A percentile compares a stretch with the other conserved stretches of the same genome.
Conservation (phyloP, 2,888 invertebrate species). For the Altica lythri region DNA sequence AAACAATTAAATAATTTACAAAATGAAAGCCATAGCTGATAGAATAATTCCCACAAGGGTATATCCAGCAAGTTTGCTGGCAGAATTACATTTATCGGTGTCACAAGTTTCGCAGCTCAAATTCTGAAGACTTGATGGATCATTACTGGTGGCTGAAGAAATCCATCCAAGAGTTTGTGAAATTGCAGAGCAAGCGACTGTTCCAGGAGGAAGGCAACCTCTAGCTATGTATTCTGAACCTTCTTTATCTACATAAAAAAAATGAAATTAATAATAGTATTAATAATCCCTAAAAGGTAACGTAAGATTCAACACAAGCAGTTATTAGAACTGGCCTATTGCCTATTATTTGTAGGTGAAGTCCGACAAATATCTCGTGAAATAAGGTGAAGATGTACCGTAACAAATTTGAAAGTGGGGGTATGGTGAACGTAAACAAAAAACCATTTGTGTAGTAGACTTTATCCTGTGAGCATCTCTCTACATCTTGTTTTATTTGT, state of each 20-base stretch:
- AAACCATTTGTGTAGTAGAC: too few relatives aligned
- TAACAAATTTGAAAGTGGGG: too few relatives aligned
- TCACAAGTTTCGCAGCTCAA: conserved; percentile 49
- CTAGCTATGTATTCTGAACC: conserved; percentile 47
- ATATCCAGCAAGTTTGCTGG: conserved; percentile 39
- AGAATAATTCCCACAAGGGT: conserved; percentile 45
- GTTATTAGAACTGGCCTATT: too few relatives aligned
- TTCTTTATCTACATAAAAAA: conserved; percentile 48
- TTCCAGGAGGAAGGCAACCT: conserved; percentile 46
- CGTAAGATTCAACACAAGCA: too few relatives aligned
- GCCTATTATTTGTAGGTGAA: too few relatives aligned
- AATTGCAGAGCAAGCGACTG: conserved; percentile 45
- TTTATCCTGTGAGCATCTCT: too few relatives aligned
- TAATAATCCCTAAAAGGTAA: conserved; percentile 15
- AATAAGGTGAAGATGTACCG: too few relatives aligned
- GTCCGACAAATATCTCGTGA: too few relatives aligned
- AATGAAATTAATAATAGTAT: too few relatives aligned
- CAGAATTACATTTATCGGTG: conserved; percentile 52
- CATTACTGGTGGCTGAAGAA: conserved; percentile 31
- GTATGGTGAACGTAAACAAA: too few relatives aligned
- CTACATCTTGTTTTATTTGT: too few relatives aligned
- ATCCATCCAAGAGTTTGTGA: conserved; percentile 44
- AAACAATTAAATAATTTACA: conserved; percentile 39
- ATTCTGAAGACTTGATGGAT: conserved; percentile 36
- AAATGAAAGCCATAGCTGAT: conserved; percentile 46